phyloP scores from a whole-genome alignment of 2,797 vertebrate species.

The Benthosema pterotum region DNA sequence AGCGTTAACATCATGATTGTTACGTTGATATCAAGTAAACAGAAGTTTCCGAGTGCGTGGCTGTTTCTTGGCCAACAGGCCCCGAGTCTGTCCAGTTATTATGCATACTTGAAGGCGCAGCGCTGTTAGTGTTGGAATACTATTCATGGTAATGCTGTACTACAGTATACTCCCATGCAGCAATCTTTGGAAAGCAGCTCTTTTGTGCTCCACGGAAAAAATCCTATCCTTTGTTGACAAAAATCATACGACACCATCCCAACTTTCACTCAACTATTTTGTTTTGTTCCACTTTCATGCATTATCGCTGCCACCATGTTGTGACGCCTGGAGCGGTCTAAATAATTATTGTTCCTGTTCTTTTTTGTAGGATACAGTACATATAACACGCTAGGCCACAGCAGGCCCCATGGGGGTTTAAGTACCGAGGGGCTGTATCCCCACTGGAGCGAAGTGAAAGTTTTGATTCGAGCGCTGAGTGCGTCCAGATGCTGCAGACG shows the following conservation, averaged over 20 bases:
- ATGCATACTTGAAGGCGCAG: conserved; percentile 24
- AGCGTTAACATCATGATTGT: conserved; percentile 10
- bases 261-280: conserved; percentile 27
- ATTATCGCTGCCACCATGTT: conserved; percentile 46
- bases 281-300: conserved; percentile 27
- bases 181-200: conserved; percentile 55
- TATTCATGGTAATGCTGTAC: conserved; percentile 63
- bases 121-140: conserved; percentile 40
- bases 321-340: conserved; percentile 28
- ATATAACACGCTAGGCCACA: conserved; percentile 37
- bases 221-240: conserved; percentile 46
- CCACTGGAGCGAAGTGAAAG: conserved; percentile 65
- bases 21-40: not conserved
- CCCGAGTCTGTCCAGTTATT: conserved; percentile 21
- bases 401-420: conserved; percentile 39
- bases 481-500: conserved; percentile 92
- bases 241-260: conserved; percentile 48
- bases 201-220: conserved; percentile 57
- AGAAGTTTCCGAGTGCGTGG: not conserved
- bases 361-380: conserved; percentile 32
- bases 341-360: conserved; percentile 56
- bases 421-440: conserved; percentile 68
- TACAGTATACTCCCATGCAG: conserved; percentile 24
- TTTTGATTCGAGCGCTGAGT: conserved; percentile 79
- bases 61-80: conserved; percentile 24